phyloP scores from a whole-genome alignment of 2,113 vertebrate genomes.

The Cyanoramphus novaezelandiae region DNA sequence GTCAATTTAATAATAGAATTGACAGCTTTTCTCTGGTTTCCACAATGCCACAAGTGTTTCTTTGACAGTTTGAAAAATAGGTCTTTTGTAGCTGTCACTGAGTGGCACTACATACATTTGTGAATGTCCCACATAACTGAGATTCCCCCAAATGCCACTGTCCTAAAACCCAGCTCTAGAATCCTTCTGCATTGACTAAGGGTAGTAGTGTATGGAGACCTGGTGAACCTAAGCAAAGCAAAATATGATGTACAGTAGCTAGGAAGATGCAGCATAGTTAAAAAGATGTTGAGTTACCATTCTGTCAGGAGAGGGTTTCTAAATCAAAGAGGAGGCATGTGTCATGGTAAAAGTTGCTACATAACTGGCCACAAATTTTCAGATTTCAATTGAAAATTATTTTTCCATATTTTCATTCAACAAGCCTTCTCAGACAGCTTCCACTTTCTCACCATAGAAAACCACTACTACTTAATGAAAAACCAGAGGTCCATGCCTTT shows the following conservation, averaged over 20 bases:
- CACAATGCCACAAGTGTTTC: slow-evolving; percentile 87
- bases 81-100: slow-evolving; percentile 84
- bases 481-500: not conserved
- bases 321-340: not conserved
- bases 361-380: not conserved
- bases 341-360: not conserved
- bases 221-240: not conserved
- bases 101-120: slow-evolving; percentile 94
- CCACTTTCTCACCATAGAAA: not conserved
- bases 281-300: not conserved
- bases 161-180: slow-evolving; percentile 79
- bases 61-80: slow-evolving; percentile 94
- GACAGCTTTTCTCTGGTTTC: slow-evolving; percentile 85
- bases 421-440: not conserved
- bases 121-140: slow-evolving; percentile 91
- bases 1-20: slow-evolving; percentile 91
- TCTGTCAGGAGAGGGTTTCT: not conserved
- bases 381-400: not conserved
- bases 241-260: slow-evolving; percentile 27
- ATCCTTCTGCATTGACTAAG: slow-evolving; percentile 75
- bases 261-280: not conserved
- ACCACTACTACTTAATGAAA: not conserved
- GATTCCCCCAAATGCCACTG: slow-evolving; percentile 86
- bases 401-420: not conserved
- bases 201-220: slow-evolving; percentile 8